Evolutionary conservation across 1,140 invertebrate genomes (phyloP).

Genomic region (Aporrectodea caliginosa): DNA sequence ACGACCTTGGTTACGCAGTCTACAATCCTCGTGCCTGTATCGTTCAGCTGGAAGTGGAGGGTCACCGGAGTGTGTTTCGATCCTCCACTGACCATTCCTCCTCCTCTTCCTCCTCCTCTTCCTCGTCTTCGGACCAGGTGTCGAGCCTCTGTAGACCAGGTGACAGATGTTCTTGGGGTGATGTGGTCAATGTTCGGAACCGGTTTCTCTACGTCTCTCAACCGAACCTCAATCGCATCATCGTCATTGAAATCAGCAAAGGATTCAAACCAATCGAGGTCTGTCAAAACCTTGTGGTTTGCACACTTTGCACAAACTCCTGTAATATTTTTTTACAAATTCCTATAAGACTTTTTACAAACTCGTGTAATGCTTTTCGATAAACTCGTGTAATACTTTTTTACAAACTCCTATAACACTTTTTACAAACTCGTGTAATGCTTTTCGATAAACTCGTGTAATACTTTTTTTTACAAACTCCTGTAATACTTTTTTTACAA

Average conservation of each 20-base stretch:
- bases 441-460: too few relatives aligned
- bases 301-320: too few relatives aligned
- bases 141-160: slow-evolving; percentile 41
- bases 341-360: neutral
- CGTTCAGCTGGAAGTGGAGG: slow-evolving; percentile 68
- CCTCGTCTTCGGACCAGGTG: slow-evolving; percentile 31
- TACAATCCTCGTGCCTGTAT: slow-evolving; percentile 71
- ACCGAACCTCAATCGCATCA: slow-evolving; percentile 67
- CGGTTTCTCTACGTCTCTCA: slow-evolving; percentile 73
- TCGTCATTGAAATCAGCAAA: slow-evolving; percentile 60
- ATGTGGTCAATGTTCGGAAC: slow-evolving; percentile 70
- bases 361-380: neutral
- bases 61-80: slow-evolving; percentile 47
- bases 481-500: too few relatives aligned
- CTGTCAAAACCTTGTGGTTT: neutral
- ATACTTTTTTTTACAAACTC: too few relatives aligned
- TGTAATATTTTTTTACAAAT: neutral
- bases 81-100: slow-evolving; percentile 40
- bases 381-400: neutral
- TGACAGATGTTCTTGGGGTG: slow-evolving; percentile 61
- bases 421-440: neutral
- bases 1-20: slow-evolving; percentile 71
- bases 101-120: too few relatives aligned
- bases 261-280: slow-evolving; percentile 51
- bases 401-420: neutral